phyloP scores from a whole-genome alignment of 2,797 vertebrate genomes.

The Gymnocypris eckloni region DNA sequence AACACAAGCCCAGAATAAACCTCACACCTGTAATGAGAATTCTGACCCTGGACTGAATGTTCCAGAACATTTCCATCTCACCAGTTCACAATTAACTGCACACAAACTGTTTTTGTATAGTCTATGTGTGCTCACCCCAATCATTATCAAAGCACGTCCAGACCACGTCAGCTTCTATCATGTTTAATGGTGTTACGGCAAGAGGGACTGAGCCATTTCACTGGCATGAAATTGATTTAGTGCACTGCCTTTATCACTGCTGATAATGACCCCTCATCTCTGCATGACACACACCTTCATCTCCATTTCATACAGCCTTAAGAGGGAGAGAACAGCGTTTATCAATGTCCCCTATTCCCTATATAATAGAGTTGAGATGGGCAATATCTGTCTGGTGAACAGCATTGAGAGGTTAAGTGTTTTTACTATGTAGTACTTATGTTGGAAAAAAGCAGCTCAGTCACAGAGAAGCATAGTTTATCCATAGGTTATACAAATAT shows the following conservation, averaged over 20 bases:
- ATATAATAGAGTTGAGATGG: constrained; percentile 50
- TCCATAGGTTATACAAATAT: neutral
- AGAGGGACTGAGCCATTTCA: constrained; percentile 41
- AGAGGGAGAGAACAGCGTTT: constrained; percentile 48
- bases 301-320: constrained; percentile 75
- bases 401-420: constrained; percentile 22
- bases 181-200: constrained; percentile 50
- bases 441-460: constrained; percentile 20
- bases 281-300: constrained; percentile 72
- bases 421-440: constrained; percentile 39
- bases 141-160: constrained; percentile 53
- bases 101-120: constrained; percentile 40
- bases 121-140: constrained; percentile 50
- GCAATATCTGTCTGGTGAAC: constrained; percentile 39
- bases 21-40: constrained; percentile 9
- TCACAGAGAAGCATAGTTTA: neutral
- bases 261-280: constrained; percentile 77
- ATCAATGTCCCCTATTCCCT: constrained; percentile 32
- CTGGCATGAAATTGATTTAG: constrained; percentile 78
- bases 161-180: constrained; percentile 44
- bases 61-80: constrained; percentile 27
- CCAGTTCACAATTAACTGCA: constrained; percentile 37
- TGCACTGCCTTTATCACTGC: constrained; percentile 69
- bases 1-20: constrained; percentile 17
- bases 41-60: constrained; percentile 13